Evolutionary conservation across 2,888 invertebrate genomes (phyloP).

Genomic region (Melangyna quadrimaculata): DNA sequence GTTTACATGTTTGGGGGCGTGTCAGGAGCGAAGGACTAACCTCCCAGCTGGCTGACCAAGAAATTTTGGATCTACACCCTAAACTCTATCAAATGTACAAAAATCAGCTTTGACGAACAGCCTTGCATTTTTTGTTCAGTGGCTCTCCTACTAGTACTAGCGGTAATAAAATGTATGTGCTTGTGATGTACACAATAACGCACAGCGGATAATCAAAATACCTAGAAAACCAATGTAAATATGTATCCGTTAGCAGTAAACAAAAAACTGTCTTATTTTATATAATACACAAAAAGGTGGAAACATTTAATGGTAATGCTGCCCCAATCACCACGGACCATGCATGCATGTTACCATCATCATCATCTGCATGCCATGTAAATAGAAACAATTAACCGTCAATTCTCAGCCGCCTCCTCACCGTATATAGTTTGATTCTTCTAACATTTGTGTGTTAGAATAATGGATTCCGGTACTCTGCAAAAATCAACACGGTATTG

Average conservation of each 20-base stretch:
- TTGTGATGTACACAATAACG: too few relatives aligned
- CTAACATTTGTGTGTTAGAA: slow-evolving; percentile 63
- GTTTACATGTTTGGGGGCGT: too few relatives aligned
- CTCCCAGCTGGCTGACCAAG: too few relatives aligned
- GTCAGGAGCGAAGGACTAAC: too few relatives aligned
- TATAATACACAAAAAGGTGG: background rate
- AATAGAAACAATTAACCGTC: slow-evolving; percentile 66
- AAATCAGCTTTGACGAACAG: too few relatives aligned
- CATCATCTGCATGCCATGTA: slow-evolving; percentile 33
- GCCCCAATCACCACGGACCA: slow-evolving; percentile 1
- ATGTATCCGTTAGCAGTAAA: background rate
- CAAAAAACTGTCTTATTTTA: background rate
- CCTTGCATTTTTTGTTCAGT: too few relatives aligned
- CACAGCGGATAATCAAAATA: background rate
- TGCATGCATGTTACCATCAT: background rate
- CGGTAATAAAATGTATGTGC: too few relatives aligned
- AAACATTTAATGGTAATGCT: slow-evolving; percentile 31
- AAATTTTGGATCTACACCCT: too few relatives aligned
- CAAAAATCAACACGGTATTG: slow-evolving; percentile 62
- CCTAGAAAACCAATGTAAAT: background rate
- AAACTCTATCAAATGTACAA: too few relatives aligned
- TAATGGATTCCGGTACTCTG: slow-evolving; percentile 68
- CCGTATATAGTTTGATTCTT: background rate
- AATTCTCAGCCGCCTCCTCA: slow-evolving; percentile 30
- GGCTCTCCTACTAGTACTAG: too few relatives aligned